Base-by-base conservation (phyloP, 2,888 invertebrate genomes). In the Agrilus cyanescens region DNA sequence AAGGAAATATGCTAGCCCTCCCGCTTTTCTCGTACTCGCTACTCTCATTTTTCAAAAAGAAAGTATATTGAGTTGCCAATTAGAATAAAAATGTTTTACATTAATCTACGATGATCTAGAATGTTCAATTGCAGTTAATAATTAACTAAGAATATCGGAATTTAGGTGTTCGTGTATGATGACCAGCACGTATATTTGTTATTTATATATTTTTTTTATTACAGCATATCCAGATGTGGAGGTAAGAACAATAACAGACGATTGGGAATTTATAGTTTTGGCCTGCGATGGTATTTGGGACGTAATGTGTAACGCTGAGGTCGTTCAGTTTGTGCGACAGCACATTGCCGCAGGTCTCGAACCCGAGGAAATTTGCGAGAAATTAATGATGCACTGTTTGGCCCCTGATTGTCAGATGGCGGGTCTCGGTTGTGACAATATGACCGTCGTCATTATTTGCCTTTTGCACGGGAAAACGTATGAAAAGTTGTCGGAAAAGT, bases 211-310 rank as follows among this genome's bases (percentile, higher is more conserved):
- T 33, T 4, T 13, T 12, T 33, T 46, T 52, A 65, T 68, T 63
- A 0, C 64, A 93, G 97, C 96, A 1, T 86, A 79, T 60, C 97
- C 97, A 1, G 97, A 97, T 61, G 85, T 97, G 4, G 82, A 85
- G 64, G 78, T 80, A 36, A 78, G 82, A 49, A 77, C 81, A 45
- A 69, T 97, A 50, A 84, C 77, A 33, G 75, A 82, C n/a, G 89
- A 94, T 48, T 91, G 91, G 83, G 96, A 98, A 70, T 98, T 98
- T 63, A 75, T 97, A 42, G 79, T 98, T 31, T 72, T 98, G 54
- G 98, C 97, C 0, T 98, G 97, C 65, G 98, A 98, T 65, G 98
- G 98, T 18, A 97, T 98, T 53, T 98, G 98, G 97, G 98, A 98
- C 66, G 97, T 97, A 16, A 75, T 98, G 73, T 86, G 82, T 38